These are phyloP conservation scores for Drosophila peninsularis DNA, from an alignment of 2,888 invertebrate species.

Conservation along the genomic window DNA sequence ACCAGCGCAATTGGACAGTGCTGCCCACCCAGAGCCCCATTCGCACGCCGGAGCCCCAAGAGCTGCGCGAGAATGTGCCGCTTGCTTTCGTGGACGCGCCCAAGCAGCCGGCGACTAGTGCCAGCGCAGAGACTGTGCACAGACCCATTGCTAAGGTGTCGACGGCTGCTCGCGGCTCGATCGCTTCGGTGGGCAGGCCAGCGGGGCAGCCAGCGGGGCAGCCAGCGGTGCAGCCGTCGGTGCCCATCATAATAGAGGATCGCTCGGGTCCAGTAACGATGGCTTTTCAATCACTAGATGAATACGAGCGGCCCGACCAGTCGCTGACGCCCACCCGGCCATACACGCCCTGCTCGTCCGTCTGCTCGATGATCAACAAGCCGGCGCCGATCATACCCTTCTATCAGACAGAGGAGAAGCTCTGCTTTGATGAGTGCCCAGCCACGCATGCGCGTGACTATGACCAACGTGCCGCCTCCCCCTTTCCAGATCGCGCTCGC, in stretches of 20 bases:
- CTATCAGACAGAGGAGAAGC: slow-evolving; percentile 89
- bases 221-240: slow-evolving; percentile 60
- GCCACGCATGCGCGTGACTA: slow-evolving; percentile 87
- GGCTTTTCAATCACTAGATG: slow-evolving; percentile 88
- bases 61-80: slow-evolving; percentile 85
- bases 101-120: slow-evolving; percentile 41
- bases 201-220: too few species aligned
- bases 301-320: slow-evolving; percentile 85
- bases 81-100: slow-evolving; percentile 84
- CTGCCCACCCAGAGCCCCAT: slow-evolving; percentile 87
- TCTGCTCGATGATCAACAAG: slow-evolving; percentile 88
- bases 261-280: slow-evolving; percentile 86
- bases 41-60: slow-evolving; percentile 86
- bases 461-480: slow-evolving; percentile 88
- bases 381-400: slow-evolving; percentile 91
- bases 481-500: slow-evolving; percentile 88
- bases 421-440: slow-evolving; percentile 88
- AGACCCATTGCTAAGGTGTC: slow-evolving; percentile 72
- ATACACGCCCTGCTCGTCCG: slow-evolving; percentile 86
- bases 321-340: slow-evolving; percentile 85
- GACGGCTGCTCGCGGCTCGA: slow-evolving; percentile 60
- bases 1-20: slow-evolving; percentile 88
- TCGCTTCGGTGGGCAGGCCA: slow-evolving; percentile 13
- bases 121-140: slow-evolving; percentile 60
- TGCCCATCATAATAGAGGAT: slow-evolving; percentile 84